Evolutionary conservation across 2,113 vertebrate genomes (phyloP).

Genomic region (Natator depressus): DNA sequence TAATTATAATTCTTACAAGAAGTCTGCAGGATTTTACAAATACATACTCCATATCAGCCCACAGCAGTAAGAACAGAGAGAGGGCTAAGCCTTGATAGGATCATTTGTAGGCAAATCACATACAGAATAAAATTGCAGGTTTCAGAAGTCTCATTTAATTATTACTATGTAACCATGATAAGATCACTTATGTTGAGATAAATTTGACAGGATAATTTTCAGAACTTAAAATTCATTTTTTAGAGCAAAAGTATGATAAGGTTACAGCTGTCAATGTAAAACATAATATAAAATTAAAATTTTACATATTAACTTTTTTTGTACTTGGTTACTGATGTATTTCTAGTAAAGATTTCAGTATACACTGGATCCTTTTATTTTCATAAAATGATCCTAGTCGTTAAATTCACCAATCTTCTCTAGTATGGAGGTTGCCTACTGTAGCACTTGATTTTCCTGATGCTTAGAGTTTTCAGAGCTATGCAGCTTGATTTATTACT

Average conservation of each 20-base stretch:
- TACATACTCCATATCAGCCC: conserved; percentile 49
- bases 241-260: conserved; percentile 3
- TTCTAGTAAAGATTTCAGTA: neutral
- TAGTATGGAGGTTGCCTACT: neutral
- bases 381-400: neutral
- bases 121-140: conserved; percentile 7
- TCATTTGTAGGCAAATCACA: neutral
- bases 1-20: conserved; percentile 5
- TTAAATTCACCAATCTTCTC: neutral
- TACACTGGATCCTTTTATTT: neutral
- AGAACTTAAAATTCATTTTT: conserved; percentile 5
- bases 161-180: neutral
- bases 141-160: neutral
- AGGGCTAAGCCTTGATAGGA: conserved; percentile 3
- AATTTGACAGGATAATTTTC: conserved; percentile 24
- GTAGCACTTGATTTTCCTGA: neutral
- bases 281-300: neutral
- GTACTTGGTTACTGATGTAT: neutral
- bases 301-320: neutral
- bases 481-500: neutral
- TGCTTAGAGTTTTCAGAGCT: neutral
- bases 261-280: neutral
- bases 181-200: neutral
- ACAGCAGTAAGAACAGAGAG: neutral
- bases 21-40: neutral